Evolutionary conservation across 2,113 vertebrate genomes (phyloP).

Genomic region (Thryonomys swinderianus): DNA sequence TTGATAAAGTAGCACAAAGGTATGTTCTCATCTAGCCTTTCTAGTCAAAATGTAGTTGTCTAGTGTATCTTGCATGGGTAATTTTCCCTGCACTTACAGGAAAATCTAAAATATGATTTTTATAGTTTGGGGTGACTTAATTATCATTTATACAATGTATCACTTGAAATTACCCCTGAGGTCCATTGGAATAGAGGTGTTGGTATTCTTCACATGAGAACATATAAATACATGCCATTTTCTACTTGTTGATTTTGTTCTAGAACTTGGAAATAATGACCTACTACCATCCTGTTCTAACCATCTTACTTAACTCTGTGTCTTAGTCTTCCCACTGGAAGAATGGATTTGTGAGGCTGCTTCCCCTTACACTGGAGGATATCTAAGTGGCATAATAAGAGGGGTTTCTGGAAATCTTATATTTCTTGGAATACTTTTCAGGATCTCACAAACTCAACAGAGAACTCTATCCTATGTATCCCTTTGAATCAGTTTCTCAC

Average conservation of each 20-base stretch:
- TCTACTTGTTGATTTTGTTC: not conserved
- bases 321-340: not conserved
- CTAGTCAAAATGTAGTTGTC: not conserved
- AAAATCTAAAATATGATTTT: slow-evolving; percentile 23
- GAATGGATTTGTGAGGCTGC: not conserved
- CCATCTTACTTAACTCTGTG: not conserved
- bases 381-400: not conserved
- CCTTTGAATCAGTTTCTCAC: slow-evolving; percentile 16
- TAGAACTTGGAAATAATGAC: not conserved
- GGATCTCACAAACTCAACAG: not conserved
- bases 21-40: not conserved
- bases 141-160: slow-evolving; percentile 9
- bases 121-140: slow-evolving; percentile 29
- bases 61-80: not conserved
- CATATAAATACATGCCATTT: not conserved
- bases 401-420: not conserved
- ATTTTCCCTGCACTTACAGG: slow-evolving; percentile 2
- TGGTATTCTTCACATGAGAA: not conserved
- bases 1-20: not conserved
- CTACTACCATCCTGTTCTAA: not conserved
- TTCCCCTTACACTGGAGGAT: not conserved
- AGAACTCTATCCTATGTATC: not conserved
- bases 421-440: not conserved
- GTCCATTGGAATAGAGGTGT: not conserved
- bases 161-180: slow-evolving; percentile 31